A percentile compares a stretch with the other conserved stretches of the same genome.
Conservation (phyloP, 2,797 vertebrate species). For the Mareca strepera region DNA sequence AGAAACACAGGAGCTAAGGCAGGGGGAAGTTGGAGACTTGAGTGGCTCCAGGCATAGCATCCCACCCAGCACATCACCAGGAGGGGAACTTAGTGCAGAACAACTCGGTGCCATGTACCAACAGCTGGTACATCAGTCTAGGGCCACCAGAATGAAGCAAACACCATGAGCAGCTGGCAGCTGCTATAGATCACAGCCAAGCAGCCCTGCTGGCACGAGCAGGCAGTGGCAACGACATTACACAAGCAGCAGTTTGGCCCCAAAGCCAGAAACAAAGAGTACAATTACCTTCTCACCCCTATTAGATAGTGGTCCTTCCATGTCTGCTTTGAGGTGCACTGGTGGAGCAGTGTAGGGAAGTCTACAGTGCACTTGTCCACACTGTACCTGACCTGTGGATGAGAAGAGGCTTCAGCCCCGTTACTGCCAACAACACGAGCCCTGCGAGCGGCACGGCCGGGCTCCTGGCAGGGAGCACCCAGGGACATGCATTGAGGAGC, state of each 20-base stretch:
- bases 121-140: neutral
- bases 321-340: slow-evolving; percentile 86
- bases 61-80: neutral
- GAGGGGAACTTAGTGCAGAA: neutral
- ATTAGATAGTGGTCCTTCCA: slow-evolving; percentile 83
- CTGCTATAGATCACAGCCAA: neutral
- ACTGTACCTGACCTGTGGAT: slow-evolving; percentile 85
- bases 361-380: slow-evolving; percentile 85
- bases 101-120: neutral
- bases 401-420: slow-evolving; percentile 65
- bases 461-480: neutral
- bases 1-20: neutral
- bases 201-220: neutral
- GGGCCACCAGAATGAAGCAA: neutral
- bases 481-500: accelerated
- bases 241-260: neutral
- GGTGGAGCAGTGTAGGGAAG: slow-evolving; percentile 84
- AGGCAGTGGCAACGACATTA: neutral
- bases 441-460: accelerated
- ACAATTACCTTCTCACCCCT: slow-evolving; percentile 84
- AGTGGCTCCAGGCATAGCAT: neutral
- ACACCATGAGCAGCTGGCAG: neutral
- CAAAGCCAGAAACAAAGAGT: slow-evolving; percentile 19
- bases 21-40: neutral
- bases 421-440: neutral